Conservation (phyloP, 2,113 vertebrate genomes). For the Pica pica region DNA sequence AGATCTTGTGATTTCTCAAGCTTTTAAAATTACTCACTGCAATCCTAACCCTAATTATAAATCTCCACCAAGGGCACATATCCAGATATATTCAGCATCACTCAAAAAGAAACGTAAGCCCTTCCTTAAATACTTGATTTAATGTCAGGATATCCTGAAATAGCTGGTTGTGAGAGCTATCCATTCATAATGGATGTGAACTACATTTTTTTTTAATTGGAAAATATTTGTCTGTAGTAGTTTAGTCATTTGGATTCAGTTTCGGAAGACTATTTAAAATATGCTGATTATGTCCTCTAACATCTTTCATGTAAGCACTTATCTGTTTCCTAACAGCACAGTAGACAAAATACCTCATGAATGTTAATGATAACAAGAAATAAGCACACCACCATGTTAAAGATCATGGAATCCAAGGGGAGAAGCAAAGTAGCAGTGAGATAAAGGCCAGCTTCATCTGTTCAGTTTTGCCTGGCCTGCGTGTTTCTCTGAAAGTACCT, state of each 20-base stretch:
- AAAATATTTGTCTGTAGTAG: background rate
- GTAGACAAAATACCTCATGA: slow-evolving; percentile 13
- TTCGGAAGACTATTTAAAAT: background rate
- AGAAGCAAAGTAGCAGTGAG: background rate
- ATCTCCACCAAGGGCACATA: background rate
- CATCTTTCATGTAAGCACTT: background rate
- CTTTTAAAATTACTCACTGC: slow-evolving; percentile 1
- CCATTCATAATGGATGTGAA: background rate
- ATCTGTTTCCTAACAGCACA: background rate
- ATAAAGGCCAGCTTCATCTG: background rate
- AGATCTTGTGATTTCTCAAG: slow-evolving; percentile 8
- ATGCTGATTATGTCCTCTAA: background rate
- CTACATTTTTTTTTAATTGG: background rate
- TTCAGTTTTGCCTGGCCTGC: background rate
- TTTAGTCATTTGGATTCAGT: background rate
- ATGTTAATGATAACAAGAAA: slow-evolving; percentile 3
- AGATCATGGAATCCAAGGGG: background rate
- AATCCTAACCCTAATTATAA: slow-evolving; percentile 17
- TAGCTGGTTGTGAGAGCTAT: background rate
- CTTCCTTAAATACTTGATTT: slow-evolving; percentile 22
- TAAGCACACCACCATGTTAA: background rate
- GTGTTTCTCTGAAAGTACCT: background rate
- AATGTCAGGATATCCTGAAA: slow-evolving; percentile 29
- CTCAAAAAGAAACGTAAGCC: background rate
- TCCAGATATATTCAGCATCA: background rate